Evolutionary conservation across 2,797 vertebrate species (phyloP), one percentile per base, ranked within the genome.

Genomic region (Ceryle rudis): DNA sequence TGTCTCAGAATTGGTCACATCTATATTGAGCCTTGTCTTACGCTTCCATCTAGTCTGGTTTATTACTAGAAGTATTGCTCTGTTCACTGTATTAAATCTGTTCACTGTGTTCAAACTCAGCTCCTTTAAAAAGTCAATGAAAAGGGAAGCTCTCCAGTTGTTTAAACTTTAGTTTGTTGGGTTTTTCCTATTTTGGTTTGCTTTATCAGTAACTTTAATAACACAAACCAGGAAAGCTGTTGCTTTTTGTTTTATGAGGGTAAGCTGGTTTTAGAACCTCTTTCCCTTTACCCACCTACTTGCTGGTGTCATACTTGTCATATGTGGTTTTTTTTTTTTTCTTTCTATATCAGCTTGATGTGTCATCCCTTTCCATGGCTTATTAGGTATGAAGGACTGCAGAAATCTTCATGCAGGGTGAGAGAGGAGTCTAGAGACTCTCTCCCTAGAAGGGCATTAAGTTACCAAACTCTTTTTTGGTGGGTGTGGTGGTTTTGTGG

Each of bases 281-380:
- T 66, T 57, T 64, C 10, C 25, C 10, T 22, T 61, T 31, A 35
- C 12, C 18, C 3, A 54, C n/a, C 11, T 84, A 19, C 18, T 46
- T 79, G 22, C 55, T 31, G 0, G 2, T 64, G 72, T n/a, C n/a
- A n/a, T n/a, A n/a, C 10, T n/a, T 2, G 2, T 66, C 18, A 1
- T 0, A 1, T 42, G 25, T 22, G 15, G n/a, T n/a, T n/a, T n/a
- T n/a, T n/a, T n/a, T n/a, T n/a, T n/a, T 14, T 29, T 23, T 60
- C 66, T 92, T 67, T 8, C 2, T 58, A 0, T 52, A 5, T 69
- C 10, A 9, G 8, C 16, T 77, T 80, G 46, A 18, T 58, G 17
- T 2, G 10, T 73, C 20, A 19, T 49, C 16, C 20, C 9, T 78
- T 66, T 81, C 22, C 2, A 0, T 58, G 35, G 11, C 31, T 80